These are phyloP conservation scores for Egretta garzetta DNA, from an alignment of 2,113 vertebrate genomes.

Conservation along the genomic window DNA sequence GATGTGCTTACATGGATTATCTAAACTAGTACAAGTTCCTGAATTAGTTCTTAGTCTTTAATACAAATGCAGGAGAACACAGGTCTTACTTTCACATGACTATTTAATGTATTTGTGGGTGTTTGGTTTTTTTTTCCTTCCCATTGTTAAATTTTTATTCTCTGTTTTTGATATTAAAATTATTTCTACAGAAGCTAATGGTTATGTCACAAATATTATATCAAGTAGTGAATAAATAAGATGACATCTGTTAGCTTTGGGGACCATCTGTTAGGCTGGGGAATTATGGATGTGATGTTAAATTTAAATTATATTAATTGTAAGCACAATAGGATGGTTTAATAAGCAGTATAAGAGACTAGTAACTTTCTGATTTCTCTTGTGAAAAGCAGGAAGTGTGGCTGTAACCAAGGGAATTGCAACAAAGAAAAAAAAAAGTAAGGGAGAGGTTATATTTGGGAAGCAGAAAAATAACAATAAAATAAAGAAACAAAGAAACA, in stretches of 20 bases:
- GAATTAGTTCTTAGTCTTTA: background rate
- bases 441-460: background rate
- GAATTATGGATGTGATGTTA: slow-evolving; percentile 42
- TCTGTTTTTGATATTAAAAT: slow-evolving; percentile 24
- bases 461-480: background rate
- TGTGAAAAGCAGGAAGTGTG: background rate
- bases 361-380: background rate
- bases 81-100: background rate
- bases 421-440: background rate
- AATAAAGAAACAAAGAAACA: background rate
- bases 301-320: slow-evolving; percentile 47
- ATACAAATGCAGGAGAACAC: background rate
- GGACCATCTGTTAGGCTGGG: slow-evolving; percentile 51
- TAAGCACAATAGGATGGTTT: background rate
- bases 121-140: background rate
- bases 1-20: fast-evolving
- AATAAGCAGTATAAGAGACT: background rate
- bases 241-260: slow-evolving; percentile 59
- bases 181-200: slow-evolving; percentile 48
- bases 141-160: background rate
- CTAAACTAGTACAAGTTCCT: background rate
- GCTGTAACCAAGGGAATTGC: background rate
- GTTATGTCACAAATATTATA: slow-evolving; percentile 66
- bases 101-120: background rate
- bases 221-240: slow-evolving; percentile 46